Evolutionary conservation across 1,140 invertebrate species (phyloP).

Genomic region (Zaprionus ghesquierei): DNA sequence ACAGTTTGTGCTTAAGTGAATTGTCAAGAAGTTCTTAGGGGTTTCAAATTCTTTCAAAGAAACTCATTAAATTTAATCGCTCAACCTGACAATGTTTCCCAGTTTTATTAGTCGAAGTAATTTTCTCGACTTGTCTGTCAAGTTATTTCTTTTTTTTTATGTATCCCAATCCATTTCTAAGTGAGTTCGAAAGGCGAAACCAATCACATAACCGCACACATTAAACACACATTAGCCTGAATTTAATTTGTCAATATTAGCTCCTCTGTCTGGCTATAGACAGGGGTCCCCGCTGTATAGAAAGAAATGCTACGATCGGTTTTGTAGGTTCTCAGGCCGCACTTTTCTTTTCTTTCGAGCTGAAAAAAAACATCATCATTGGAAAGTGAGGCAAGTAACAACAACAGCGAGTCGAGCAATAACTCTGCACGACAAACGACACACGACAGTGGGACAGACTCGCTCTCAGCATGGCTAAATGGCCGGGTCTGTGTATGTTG

Average conservation of each 20-base stretch:
- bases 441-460: conserved; percentile 10
- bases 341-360: conserved; percentile 73
- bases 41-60: not conserved
- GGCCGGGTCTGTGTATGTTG: conserved; percentile 57
- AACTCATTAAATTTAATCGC: not conserved
- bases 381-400: conserved; percentile 67
- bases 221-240: conserved; percentile 76
- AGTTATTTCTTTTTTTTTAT: not conserved
- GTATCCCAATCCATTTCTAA: not conserved
- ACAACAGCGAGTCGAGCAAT: conserved; percentile 22
- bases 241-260: conserved; percentile 81
- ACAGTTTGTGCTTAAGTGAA: not conserved
- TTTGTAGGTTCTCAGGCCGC: conserved; percentile 66
- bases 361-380: conserved; percentile 19
- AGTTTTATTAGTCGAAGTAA: not conserved
- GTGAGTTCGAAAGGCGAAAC: conserved; percentile 5
- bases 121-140: not conserved
- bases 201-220: conserved; percentile 44
- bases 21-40: not conserved
- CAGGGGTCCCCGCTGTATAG: too few relatives aligned
- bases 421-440: conserved; percentile 65
- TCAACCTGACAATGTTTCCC: not conserved
- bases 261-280: conserved; percentile 27
- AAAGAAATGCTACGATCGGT: too few relatives aligned
- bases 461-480: conserved; percentile 54